These are phyloP conservation scores for Lasioglossum lativentre DNA, from an alignment of 2,888 invertebrate genomes.

Conservation along the genomic window DNA sequence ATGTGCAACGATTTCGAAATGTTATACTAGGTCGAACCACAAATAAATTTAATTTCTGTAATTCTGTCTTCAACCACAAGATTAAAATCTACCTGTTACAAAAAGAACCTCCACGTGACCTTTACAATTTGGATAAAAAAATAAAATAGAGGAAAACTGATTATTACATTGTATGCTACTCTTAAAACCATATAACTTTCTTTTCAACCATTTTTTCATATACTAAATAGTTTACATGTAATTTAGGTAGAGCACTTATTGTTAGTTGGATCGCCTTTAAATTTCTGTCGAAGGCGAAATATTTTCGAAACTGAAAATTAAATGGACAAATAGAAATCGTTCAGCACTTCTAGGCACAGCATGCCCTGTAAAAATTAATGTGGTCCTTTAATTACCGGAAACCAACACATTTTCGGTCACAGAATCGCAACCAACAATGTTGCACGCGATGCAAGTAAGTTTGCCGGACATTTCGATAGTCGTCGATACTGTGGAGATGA, in stretches of 20 bases:
- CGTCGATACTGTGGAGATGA: conserved; percentile 61
- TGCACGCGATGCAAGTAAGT: conserved; percentile 82
- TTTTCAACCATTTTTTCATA: too few relatives aligned
- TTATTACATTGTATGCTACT: too few relatives aligned
- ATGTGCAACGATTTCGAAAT: neutral
- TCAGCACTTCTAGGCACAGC: neutral
- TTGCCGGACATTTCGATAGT: conserved; percentile 76
- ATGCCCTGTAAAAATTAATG: neutral
- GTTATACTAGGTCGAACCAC: neutral
- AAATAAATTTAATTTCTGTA: neutral
- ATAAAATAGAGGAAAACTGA: neutral
- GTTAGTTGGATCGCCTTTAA: neutral
- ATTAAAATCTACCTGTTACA: neutral
- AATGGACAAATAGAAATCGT: neutral
- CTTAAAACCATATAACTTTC: too few relatives aligned
- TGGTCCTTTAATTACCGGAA: conserved; percentile 77
- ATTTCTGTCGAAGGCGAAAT: neutral
- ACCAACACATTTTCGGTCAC: conserved; percentile 77
- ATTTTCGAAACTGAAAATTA: neutral
- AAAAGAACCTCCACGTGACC: neutral
- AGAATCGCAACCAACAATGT: conserved; percentile 76
- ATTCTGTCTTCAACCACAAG: neutral
- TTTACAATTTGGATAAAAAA: neutral
- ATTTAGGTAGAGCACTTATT: neutral
- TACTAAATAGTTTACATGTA: neutral